A percentile compares a stretch with the other conserved stretches of the same genome.
These are phyloP conservation scores for Myotis planiceps DNA, from an alignment of 2,797 vertebrate species.

Conservation along the genomic window DNA sequence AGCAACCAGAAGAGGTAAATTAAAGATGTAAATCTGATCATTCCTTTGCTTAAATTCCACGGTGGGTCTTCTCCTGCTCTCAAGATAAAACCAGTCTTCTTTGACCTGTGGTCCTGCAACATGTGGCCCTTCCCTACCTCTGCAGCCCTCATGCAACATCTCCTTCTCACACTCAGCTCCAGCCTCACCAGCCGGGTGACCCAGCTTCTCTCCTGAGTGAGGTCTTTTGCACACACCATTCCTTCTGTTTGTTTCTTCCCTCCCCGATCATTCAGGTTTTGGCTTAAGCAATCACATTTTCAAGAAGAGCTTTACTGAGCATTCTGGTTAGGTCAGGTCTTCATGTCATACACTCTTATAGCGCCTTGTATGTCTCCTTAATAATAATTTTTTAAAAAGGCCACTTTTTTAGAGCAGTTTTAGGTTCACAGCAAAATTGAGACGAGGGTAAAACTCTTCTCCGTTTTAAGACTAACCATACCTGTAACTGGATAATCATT, in stretches of 20 bases:
- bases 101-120: neutral
- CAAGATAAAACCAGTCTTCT: neutral
- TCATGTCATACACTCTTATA: neutral
- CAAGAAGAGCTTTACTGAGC: neutral
- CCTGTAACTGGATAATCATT: neutral
- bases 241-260: neutral
- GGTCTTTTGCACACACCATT: neutral
- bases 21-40: neutral
- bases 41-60: slow-evolving; percentile 8
- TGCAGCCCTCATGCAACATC: too few species aligned
- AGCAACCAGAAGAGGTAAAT: neutral
- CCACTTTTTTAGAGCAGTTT: neutral
- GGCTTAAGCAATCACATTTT: neutral
- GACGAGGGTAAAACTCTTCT: neutral
- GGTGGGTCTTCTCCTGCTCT: neutral
- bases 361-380: neutral
- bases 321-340: neutral
- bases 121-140: neutral
- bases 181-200: neutral
- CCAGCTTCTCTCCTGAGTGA: neutral
- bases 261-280: neutral
- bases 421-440: neutral
- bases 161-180: neutral
- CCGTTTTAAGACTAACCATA: neutral
- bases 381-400: neutral